phyloP scores from a whole-genome alignment of 1,140 invertebrate species.

The Nilaparvata lugens region DNA sequence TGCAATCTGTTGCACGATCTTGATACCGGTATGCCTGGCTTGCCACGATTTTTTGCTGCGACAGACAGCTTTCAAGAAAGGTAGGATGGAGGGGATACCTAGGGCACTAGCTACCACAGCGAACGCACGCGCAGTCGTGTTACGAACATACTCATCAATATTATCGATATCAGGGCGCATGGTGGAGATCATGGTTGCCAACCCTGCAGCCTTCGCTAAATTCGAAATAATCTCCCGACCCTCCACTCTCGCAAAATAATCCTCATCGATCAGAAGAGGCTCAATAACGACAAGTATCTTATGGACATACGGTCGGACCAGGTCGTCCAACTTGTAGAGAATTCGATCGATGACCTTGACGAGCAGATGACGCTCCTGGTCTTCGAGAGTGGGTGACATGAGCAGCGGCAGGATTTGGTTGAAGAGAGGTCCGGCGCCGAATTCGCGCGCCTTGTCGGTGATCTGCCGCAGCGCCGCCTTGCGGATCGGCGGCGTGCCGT shows the following conservation, averaged over 20 bases:
- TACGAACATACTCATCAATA: constrained; percentile 98
- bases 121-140: constrained; percentile 97
- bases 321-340: constrained; percentile 96
- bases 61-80: constrained; percentile 98
- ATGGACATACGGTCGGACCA: constrained; percentile 98
- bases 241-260: constrained; percentile 99
- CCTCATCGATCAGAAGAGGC: constrained; percentile 97
- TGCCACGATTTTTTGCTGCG: constrained; percentile 99
- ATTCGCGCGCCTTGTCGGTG: constrained; percentile 96
- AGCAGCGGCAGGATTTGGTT: constrained; percentile 97
- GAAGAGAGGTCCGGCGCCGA: constrained; percentile 96
- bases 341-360: constrained; percentile 99
- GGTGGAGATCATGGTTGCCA: constrained; percentile 99
- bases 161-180: constrained; percentile 99
- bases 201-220: constrained; percentile 97
- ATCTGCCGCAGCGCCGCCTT: constrained; percentile 96
- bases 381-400: constrained; percentile 98
- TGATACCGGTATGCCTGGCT: constrained; percentile 97
- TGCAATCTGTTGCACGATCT: constrained; percentile 99
- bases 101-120: constrained; percentile 98
- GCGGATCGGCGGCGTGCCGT: constrained; percentile 98
- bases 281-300: constrained; percentile 99
- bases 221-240: constrained; percentile 99
- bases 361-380: constrained; percentile 98
- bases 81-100: constrained; percentile 94